Evolutionary conservation across 2,888 invertebrate genomes (phyloP).

Genomic region (Anodontia alba): DNA sequence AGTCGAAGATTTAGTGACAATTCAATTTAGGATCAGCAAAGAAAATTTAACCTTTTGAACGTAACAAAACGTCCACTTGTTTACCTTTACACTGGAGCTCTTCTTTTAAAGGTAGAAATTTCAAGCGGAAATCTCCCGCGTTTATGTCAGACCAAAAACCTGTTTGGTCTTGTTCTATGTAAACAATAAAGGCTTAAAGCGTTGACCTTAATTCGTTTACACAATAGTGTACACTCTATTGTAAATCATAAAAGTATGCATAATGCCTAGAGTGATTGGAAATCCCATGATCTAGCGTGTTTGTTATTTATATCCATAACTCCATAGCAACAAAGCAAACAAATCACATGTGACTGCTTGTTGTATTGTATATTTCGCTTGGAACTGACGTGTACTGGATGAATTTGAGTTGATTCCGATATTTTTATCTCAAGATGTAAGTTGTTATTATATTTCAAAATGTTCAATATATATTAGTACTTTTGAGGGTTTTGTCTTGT

Average conservation of each 20-base stretch:
- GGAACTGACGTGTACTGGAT: too few species aligned
- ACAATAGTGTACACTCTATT: not conserved
- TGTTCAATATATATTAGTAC: too few species aligned
- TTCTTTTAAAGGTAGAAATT: not conserved
- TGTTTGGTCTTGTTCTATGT: not conserved
- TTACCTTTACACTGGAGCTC: too few species aligned
- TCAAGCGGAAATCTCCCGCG: not conserved
- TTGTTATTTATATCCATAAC: constrained; percentile 12
- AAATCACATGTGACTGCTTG: constrained; percentile 24
- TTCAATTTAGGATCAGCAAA: too few species aligned
- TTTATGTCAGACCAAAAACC: not conserved
- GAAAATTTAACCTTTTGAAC: too few species aligned
- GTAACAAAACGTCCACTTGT: too few species aligned
- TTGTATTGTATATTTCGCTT: not conserved
- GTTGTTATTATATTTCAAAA: too few species aligned
- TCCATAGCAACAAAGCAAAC: constrained; percentile 55
- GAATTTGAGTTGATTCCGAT: too few species aligned
- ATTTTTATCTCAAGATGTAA: too few species aligned
- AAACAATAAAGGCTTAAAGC: not conserved
- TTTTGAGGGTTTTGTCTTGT: too few species aligned
- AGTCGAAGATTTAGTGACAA: too few species aligned
- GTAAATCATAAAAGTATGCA: too few species aligned
- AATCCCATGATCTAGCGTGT: constrained; percentile 2
- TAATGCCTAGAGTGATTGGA: not conserved
- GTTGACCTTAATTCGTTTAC: not conserved